Conservation (phyloP, 2,113 vertebrate species). For the Anas platyrhynchos region DNA sequence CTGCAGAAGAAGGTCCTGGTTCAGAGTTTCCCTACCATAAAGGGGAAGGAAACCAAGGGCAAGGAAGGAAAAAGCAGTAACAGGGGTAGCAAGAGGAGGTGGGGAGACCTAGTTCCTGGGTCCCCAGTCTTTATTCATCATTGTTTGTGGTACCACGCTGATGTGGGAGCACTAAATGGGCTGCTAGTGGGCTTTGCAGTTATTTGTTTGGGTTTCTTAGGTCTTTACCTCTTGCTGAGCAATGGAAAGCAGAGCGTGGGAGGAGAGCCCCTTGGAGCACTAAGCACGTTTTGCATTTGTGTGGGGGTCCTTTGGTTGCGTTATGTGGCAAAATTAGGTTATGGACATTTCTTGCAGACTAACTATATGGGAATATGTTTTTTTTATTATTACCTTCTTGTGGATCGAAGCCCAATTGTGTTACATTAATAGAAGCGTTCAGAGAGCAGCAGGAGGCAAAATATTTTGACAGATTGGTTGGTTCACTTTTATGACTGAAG, state of each 20-base stretch:
- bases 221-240: not conserved
- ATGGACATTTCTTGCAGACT: not conserved
- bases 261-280: not conserved
- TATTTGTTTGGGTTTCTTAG: not conserved
- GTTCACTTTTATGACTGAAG: not conserved
- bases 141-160: not conserved
- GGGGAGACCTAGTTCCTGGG: not conserved
- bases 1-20: not conserved
- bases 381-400: not conserved
- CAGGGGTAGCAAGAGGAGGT: not conserved
- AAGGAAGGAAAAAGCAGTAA: not conserved
- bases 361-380: not conserved
- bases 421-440: not conserved
- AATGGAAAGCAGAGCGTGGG: not conserved
- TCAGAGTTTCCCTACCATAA: not conserved
- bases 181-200: not conserved
- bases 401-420: not conserved
- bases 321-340: not conserved
- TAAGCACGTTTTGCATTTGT: not conserved
- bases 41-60: not conserved
- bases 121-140: not conserved
- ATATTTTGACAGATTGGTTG: not conserved
- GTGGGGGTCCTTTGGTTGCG: accelerated
- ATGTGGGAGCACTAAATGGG: not conserved
- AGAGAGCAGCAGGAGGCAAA: not conserved